Evolutionary conservation across 2,113 vertebrate genomes (phyloP).

Genomic region (Ifrita kowaldi): DNA sequence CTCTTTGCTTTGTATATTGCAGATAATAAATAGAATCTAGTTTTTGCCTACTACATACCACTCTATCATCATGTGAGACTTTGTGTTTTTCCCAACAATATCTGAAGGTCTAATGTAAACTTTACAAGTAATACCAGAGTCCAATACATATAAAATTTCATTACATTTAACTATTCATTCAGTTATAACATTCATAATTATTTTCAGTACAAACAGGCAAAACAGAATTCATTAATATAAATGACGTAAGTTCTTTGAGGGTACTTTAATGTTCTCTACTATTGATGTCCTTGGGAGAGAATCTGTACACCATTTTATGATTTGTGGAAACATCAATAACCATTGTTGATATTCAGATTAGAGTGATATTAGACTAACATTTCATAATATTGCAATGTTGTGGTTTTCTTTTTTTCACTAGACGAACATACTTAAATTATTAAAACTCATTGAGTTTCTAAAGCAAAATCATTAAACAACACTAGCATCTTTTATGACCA

Average conservation of each 20-base stretch:
- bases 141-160: background rate
- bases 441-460: background rate
- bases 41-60: background rate
- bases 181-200: background rate
- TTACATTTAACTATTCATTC: background rate
- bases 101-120: background rate
- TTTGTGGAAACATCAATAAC: background rate
- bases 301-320: background rate
- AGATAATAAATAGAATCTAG: background rate
- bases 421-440: background rate
- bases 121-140: background rate
- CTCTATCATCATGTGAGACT: background rate
- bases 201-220: background rate
- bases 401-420: background rate
- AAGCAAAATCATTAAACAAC: background rate
- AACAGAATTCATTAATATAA: background rate
- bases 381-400: background rate
- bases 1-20: fast-evolving
- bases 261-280: background rate
- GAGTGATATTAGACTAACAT: background rate
- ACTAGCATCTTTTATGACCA: background rate
- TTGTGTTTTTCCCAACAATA: background rate
- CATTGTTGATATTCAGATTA: background rate
- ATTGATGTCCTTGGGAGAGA: background rate
- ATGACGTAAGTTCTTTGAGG: background rate